Percentiles rank a stretch among this genome's conserved stretches.
phyloP scores from a whole-genome alignment of 2,113 vertebrate species.

The Cephalopterus ornatus region DNA sequence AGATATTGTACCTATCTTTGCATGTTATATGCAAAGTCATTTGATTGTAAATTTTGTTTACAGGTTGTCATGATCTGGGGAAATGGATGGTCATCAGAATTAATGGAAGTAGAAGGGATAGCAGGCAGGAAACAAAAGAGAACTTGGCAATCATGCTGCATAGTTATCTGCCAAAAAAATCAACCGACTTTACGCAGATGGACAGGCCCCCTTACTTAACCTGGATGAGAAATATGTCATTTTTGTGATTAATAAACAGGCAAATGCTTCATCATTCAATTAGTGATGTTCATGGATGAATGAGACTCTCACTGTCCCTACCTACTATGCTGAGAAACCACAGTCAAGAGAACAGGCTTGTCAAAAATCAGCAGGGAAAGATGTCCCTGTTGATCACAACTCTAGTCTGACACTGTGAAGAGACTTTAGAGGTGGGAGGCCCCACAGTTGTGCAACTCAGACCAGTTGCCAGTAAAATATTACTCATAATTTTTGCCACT shows the following conservation, averaged over 20 bases:
- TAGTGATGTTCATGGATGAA: background rate
- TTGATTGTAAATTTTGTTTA: background rate
- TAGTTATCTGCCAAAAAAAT: background rate
- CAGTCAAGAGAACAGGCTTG: background rate
- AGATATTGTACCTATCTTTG: background rate
- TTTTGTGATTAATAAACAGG: background rate
- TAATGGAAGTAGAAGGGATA: background rate
- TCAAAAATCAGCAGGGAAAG: background rate
- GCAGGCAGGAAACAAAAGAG: background rate
- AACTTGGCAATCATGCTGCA: background rate
- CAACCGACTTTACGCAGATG: background rate
- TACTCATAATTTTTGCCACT: background rate
- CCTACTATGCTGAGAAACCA: background rate
- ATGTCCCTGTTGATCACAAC: background rate
- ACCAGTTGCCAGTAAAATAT: background rate
- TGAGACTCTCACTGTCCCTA: background rate
- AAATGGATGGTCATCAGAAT: background rate
- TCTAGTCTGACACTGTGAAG: background rate
- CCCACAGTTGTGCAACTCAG: rapidly evolving
- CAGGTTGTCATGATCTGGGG: background rate
- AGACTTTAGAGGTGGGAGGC: background rate
- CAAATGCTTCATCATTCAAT: background rate
- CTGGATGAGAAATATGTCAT: background rate
- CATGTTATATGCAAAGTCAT: background rate
- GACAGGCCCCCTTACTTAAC: background rate